phyloP scores from a whole-genome alignment of 2,113 vertebrate species.

The Orcinus orca region DNA sequence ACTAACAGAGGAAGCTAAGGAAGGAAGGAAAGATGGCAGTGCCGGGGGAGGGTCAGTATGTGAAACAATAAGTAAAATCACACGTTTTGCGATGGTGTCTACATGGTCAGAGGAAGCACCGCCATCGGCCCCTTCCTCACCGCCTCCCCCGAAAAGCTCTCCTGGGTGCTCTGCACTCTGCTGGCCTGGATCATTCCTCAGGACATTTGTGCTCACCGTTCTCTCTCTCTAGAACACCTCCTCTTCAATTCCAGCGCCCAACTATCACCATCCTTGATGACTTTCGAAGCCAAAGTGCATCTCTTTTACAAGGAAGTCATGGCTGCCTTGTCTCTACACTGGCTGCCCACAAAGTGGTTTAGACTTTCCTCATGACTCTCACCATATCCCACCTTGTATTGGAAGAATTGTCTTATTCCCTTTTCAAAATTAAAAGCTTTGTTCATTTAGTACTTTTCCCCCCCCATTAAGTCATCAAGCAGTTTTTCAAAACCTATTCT shows the following conservation, averaged over 20 bases:
- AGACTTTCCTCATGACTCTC: not conserved
- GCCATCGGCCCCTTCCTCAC: not conserved
- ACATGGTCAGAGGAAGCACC: not conserved
- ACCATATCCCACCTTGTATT: not conserved
- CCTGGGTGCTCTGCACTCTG: not conserved
- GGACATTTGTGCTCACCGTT: not conserved
- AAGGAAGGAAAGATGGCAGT: constrained; percentile 76
- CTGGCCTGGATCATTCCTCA: not conserved
- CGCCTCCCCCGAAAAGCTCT: not conserved
- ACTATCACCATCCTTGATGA: fast-evolving
- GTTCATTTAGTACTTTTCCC: not conserved
- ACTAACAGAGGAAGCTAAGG: constrained; percentile 72
- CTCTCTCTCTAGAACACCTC: fast-evolving
- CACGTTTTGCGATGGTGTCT: not conserved
- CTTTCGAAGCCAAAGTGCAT: not conserved
- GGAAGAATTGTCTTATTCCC: not conserved
- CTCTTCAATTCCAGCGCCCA: not conserved
- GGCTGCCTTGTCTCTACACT: not conserved
- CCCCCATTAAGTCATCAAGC: not conserved
- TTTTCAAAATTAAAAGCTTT: not conserved
- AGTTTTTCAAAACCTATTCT: not conserved
- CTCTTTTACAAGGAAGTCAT: not conserved
- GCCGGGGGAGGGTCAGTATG: constrained; percentile 22
- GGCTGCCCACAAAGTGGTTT: not conserved
- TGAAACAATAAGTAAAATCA: constrained; percentile 67